Percentiles rank a stretch among this genome's conserved stretches.
Conservation (phyloP, 2,797 vertebrate genomes). For the Tragopan temminckii region DNA sequence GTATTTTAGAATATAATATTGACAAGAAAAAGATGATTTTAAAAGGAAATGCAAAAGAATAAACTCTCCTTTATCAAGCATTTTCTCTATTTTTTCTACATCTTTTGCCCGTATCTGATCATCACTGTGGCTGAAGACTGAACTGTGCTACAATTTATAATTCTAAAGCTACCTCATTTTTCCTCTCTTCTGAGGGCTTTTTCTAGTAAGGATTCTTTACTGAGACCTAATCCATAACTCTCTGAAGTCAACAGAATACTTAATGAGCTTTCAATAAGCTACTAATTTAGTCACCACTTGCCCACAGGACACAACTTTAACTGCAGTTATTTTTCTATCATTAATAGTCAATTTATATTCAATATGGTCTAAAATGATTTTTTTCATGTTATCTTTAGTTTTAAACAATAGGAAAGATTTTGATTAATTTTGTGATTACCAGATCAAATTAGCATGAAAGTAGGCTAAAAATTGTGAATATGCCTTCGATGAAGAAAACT, state of each 20-base stretch:
- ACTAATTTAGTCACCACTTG: slow-evolving; percentile 27
- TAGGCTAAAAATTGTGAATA: slow-evolving; percentile 48
- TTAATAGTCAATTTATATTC: slow-evolving; percentile 29
- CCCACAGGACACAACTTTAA: slow-evolving; percentile 13
- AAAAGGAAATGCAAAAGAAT: neutral
- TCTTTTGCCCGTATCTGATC: neutral
- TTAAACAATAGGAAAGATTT: slow-evolving; percentile 43
- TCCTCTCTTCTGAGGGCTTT: neutral
- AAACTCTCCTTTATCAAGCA: neutral
- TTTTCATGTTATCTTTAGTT: neutral
- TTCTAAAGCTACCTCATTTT: neutral
- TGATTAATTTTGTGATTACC: slow-evolving; percentile 53
- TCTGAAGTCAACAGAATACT: slow-evolving; percentile 2
- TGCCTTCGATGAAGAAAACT: slow-evolving; percentile 40
- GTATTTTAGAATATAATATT: neutral
- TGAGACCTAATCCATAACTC: slow-evolving; percentile 4
- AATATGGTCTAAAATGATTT: slow-evolving; percentile 12
- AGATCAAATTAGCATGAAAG: slow-evolving; percentile 48
- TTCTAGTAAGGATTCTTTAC: neutral
- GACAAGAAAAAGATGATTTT: neutral
- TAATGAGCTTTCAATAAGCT: neutral
- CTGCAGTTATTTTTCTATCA: slow-evolving; percentile 42
- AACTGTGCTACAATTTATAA: neutral
- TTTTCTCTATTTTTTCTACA: neutral
- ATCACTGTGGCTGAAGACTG: neutral